A percentile compares a stretch with the other conserved stretches of the same genome.
Conservation (phyloP, 2,797 vertebrate genomes). For the Oreonectes daqikongensis region DNA sequence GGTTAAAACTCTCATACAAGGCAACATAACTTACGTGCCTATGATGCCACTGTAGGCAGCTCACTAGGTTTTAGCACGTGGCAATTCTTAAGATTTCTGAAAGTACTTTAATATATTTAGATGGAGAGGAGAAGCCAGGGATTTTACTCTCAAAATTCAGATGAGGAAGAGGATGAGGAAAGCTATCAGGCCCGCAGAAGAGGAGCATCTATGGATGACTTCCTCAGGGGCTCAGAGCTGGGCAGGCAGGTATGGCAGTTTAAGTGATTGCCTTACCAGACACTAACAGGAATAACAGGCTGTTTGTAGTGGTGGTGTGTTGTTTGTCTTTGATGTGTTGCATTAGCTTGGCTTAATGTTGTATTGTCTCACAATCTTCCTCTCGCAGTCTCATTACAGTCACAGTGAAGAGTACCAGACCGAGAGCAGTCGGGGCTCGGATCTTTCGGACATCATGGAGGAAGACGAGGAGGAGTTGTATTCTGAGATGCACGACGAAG, state of each 20-base stretch:
- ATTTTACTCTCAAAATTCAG: constrained; percentile 85
- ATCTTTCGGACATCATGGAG: constrained; percentile 98
- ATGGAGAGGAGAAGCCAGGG: constrained; percentile 83
- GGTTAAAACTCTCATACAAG: neutral
- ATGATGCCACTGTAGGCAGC: neutral
- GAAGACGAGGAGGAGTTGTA: constrained; percentile 98
- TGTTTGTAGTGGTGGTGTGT: constrained; percentile 7
- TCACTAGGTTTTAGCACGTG: neutral
- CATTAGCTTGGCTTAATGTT: neutral
- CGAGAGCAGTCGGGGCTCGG: constrained; percentile 96
- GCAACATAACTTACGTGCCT: too few species aligned
- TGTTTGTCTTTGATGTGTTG: constrained; percentile 18
- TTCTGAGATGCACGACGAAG: constrained; percentile 96
- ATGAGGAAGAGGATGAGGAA: constrained; percentile 89
- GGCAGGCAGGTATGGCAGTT: constrained; percentile 85
- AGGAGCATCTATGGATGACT: constrained; percentile 92
- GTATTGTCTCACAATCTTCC: constrained; percentile 29
- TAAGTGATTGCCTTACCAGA: constrained; percentile 36
- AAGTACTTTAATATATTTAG: constrained; percentile 67
- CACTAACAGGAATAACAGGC: constrained; percentile 20
- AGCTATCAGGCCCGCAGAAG: constrained; percentile 83
- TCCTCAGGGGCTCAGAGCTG: constrained; percentile 91
- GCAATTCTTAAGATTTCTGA: constrained; percentile 50
- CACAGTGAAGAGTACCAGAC: constrained; percentile 94
- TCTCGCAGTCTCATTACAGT: constrained; percentile 86